Percentiles rank a stretch among this genome's conserved stretches.
Conservation (phyloP, 2,888 invertebrate genomes). For the Acanthoscelides obtectus region DNA sequence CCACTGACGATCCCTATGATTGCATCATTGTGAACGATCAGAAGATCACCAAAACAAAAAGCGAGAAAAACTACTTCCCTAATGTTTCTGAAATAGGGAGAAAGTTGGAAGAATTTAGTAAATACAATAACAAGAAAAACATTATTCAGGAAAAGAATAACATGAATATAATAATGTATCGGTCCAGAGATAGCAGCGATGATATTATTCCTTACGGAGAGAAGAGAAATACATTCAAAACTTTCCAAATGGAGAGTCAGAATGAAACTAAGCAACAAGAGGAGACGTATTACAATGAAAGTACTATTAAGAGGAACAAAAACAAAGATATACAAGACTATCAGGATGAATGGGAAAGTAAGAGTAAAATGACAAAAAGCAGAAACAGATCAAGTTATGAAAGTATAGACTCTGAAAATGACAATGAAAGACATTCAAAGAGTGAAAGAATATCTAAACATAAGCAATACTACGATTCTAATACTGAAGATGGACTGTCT, state of each 20-base stretch:
- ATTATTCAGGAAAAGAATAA: slow-evolving; percentile 34
- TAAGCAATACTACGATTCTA: slow-evolving; percentile 40
- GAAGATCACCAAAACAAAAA: slow-evolving; percentile 30
- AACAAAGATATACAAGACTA: slow-evolving; percentile 31
- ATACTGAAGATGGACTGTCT: slow-evolving; percentile 41
- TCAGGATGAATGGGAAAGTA: slow-evolving; percentile 29
- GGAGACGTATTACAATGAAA: slow-evolving; percentile 27
- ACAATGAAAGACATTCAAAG: slow-evolving; percentile 22
- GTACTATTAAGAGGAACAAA: slow-evolving; percentile 20
- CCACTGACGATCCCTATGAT: slow-evolving; percentile 73
- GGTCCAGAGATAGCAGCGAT: slow-evolving; percentile 21
- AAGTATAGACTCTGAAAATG: slow-evolving; percentile 40
- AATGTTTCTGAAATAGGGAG: slow-evolving; percentile 48
- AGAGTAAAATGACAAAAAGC: slow-evolving; percentile 28
- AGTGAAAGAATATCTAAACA: slow-evolving; percentile 14
- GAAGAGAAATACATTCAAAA: slow-evolving; percentile 39
- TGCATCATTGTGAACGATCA: slow-evolving; percentile 74
- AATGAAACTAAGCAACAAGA: slow-evolving; percentile 40
- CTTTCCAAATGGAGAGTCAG: slow-evolving; percentile 39
- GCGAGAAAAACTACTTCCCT: slow-evolving; percentile 42
- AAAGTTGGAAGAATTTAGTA: slow-evolving; percentile 44
- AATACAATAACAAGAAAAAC: slow-evolving; percentile 30
- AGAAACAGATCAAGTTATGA: slow-evolving; percentile 41
- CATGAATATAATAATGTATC: slow-evolving; percentile 24
- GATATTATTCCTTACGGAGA: slow-evolving; percentile 36